phyloP scores from a whole-genome alignment of 2,113 vertebrate species.

The Leucoraja erinaceus region DNA sequence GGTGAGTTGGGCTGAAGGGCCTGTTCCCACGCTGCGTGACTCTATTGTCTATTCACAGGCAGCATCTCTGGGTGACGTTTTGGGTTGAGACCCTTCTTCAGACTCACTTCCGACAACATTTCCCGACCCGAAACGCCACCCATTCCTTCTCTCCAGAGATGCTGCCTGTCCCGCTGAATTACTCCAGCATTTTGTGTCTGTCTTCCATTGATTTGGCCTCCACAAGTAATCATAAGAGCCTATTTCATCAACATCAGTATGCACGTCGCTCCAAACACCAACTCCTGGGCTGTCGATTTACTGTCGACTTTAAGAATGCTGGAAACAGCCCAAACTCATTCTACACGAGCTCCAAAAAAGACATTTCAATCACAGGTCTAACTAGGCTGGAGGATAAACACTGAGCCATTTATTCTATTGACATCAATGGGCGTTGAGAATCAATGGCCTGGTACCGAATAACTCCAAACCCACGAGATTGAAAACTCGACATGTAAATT shows the following conservation, averaged over 20 bases:
- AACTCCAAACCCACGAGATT: background rate
- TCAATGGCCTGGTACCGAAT: background rate
- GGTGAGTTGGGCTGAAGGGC: too few relatives aligned
- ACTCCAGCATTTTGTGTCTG: too few relatives aligned
- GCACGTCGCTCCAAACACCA: background rate
- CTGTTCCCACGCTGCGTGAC: too few relatives aligned
- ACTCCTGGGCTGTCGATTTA: background rate
- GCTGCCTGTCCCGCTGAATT: too few relatives aligned
- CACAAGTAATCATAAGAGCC: background rate
- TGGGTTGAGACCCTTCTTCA: too few relatives aligned
- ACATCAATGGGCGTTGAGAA: background rate
- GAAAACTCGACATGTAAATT: background rate
- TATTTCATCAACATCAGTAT: background rate
- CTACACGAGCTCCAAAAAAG: background rate
- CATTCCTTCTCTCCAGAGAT: too few relatives aligned
- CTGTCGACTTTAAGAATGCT: background rate
- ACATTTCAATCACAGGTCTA: background rate
- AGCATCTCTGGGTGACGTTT: too few relatives aligned
- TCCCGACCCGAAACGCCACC: too few relatives aligned
- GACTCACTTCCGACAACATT: too few relatives aligned
- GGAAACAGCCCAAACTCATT: background rate
- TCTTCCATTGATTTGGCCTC: too few relatives aligned
- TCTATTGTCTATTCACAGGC: too few relatives aligned
- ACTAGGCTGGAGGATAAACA: background rate
- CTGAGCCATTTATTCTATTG: background rate